Conservation (phyloP, 2,888 invertebrate genomes). For the Timandra comae region DNA sequence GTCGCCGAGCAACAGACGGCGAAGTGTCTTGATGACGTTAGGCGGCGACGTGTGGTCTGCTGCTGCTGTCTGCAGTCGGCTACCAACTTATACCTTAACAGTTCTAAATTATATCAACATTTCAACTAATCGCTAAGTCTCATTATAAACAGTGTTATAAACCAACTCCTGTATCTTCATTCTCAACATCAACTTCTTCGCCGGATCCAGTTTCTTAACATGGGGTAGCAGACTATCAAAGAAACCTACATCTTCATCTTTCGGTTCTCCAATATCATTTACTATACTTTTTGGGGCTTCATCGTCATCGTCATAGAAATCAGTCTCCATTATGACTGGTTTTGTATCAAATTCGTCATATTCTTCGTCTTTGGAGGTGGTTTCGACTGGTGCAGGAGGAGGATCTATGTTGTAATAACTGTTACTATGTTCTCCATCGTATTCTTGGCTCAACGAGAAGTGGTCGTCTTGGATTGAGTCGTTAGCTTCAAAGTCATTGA, state of each 20-base stretch:
- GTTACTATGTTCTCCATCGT: constrained; percentile 43
- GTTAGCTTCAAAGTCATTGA: constrained; percentile 59
- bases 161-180: constrained; percentile 71
- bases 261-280: constrained; percentile 29
- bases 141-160: constrained; percentile 68
- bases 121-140: too few species aligned
- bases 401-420: constrained; percentile 48
- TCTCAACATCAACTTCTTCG: constrained; percentile 65
- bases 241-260: constrained; percentile 68
- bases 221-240: constrained; percentile 67
- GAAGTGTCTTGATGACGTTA: too few species aligned
- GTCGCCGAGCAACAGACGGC: too few species aligned
- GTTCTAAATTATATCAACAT: too few species aligned
- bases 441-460: constrained; percentile 31
- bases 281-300: constrained; percentile 42
- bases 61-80: too few species aligned
- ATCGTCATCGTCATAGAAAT: constrained; percentile 67
- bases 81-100: too few species aligned
- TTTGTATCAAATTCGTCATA: constrained; percentile 69
- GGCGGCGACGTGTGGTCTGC: too few species aligned
- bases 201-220: constrained; percentile 62
- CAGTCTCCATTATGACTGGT: constrained; percentile 66
- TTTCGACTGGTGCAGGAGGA: constrained; percentile 18
- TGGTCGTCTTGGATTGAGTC: constrained; percentile 42
- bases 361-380: constrained; percentile 56